A percentile compares a stretch with the other conserved stretches of the same genome.
Evolutionary conservation across 2,797 vertebrate genomes (phyloP).

Genomic region (Helicolenus hilgendorfi): DNA sequence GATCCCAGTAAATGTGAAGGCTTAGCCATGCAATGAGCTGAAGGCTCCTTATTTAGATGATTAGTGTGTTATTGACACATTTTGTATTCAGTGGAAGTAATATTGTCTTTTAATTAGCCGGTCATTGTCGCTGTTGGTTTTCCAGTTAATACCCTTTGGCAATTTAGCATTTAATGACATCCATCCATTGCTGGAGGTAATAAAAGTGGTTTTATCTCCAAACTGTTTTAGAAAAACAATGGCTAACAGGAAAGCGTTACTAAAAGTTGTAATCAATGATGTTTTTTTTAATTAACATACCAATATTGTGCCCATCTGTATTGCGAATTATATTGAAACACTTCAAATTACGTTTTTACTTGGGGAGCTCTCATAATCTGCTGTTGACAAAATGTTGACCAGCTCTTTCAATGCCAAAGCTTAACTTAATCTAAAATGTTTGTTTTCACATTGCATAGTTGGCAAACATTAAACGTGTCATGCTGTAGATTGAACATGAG

Average conservation of each 20-base stretch:
- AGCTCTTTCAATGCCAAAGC: neutral
- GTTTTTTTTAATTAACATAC: neutral
- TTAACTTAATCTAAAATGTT: neutral
- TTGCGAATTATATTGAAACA: neutral
- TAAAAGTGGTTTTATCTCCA: constrained; percentile 45
- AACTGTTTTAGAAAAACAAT: constrained; percentile 43
- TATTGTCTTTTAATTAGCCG: constrained; percentile 77
- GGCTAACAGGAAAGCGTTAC: neutral
- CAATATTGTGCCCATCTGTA: neutral
- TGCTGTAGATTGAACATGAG: too few relatives aligned
- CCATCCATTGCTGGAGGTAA: constrained; percentile 39
- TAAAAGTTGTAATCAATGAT: neutral
- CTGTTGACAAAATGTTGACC: neutral
- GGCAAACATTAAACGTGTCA: neutral
- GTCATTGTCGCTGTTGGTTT: constrained; percentile 55
- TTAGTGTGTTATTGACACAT: constrained; percentile 74
- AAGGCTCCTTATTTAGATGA: constrained; percentile 58
- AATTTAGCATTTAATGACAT: constrained; percentile 70
- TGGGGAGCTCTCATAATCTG: neutral
- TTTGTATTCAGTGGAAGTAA: constrained; percentile 62
- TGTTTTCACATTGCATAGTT: neutral
- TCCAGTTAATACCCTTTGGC: constrained; percentile 53
- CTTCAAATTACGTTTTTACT: neutral
- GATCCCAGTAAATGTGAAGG: constrained; percentile 61
- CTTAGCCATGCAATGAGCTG: constrained; percentile 51